Conservation (phyloP, 2,113 vertebrate species). For the Syrrhaptes paradoxus region DNA sequence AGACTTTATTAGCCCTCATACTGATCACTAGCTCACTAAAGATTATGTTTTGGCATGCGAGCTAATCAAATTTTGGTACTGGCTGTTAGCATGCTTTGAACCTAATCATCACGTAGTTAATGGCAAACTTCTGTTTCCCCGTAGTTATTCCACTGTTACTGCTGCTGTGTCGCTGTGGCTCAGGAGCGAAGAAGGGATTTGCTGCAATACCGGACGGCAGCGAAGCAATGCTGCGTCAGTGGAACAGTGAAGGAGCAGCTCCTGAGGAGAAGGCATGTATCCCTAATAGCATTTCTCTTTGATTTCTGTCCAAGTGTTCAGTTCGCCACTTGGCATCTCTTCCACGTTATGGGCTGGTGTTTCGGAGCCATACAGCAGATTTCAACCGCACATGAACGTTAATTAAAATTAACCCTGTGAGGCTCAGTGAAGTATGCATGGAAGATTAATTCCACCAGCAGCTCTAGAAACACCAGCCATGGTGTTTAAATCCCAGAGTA, state of each 20-base stretch:
- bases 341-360: not conserved
- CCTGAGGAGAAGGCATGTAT: slow-evolving; percentile 76
- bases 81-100: not conserved
- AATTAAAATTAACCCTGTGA: not conserved
- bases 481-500: not conserved
- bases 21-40: not conserved
- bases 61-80: not conserved
- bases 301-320: not conserved
- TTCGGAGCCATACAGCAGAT: not conserved
- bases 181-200: slow-evolving; percentile 65
- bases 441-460: not conserved
- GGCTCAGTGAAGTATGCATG: not conserved
- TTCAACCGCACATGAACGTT: not conserved
- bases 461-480: not conserved
- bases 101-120: not conserved
- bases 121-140: not conserved
- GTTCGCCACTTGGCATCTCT: not conserved
- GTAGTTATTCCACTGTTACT: slow-evolving; percentile 76
- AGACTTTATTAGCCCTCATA: not conserved
- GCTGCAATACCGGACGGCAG: slow-evolving; percentile 66
- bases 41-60: not conserved
- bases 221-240: slow-evolving; percentile 68
- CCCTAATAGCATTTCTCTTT: not conserved
- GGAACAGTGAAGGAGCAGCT: slow-evolving; percentile 80
- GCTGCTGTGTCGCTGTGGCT: slow-evolving; percentile 73